Evolutionary conservation across 2,888 invertebrate genomes (phyloP).

Genomic region (Tortrix viridana): DNA sequence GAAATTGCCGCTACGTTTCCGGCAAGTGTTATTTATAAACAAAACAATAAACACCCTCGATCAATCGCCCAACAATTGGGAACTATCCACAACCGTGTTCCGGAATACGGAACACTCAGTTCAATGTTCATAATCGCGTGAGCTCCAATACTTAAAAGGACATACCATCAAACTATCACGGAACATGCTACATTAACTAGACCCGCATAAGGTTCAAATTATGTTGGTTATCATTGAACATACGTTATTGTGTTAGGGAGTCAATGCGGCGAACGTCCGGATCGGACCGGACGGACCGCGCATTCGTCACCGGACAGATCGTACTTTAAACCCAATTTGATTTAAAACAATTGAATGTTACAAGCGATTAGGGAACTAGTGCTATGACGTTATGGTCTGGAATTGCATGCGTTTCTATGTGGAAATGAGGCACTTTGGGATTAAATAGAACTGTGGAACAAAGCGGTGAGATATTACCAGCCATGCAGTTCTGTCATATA

Average conservation of each 20-base stretch:
- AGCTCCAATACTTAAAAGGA: background rate
- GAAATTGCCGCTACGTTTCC: no score
- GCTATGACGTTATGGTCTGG: no score
- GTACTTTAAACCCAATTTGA: background rate
- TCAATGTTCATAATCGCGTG: conserved; percentile 15
- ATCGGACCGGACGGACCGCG: conserved; percentile 14
- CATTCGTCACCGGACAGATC: conserved; percentile 20
- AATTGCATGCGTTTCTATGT: no score
- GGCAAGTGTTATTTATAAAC: no score
- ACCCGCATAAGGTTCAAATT: no score
- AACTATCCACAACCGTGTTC: background rate
- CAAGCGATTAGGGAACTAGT: no score
- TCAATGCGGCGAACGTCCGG: conserved; percentile 3
- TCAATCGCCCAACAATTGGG: background rate
- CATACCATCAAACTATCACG: no score
- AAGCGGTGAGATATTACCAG: conserved; percentile 5
- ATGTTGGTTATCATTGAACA: no score
- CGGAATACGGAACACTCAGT: conserved; percentile 1
- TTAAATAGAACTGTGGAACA: background rate
- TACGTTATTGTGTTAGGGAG: no score
- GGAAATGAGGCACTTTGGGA: no score
- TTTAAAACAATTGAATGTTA: no score
- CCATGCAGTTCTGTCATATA: background rate
- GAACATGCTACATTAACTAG: no score
- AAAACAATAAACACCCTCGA: background rate